Percentiles rank a stretch among this genome's conserved stretches.
Conservation (phyloP, 2,113 vertebrate genomes). For the Eidolon helvum region DNA sequence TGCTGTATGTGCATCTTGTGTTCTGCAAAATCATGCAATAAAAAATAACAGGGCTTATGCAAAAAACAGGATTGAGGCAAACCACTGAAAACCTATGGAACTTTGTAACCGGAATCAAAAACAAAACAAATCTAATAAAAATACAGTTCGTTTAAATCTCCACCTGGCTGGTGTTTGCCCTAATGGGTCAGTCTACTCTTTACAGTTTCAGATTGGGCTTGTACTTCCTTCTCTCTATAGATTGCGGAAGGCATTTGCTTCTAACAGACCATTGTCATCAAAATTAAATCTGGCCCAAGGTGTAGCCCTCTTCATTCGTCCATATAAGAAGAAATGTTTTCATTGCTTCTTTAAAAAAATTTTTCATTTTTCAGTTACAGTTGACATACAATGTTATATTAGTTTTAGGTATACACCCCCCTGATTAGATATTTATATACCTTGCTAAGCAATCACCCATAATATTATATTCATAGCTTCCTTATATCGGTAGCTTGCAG, state of each 20-base stretch:
- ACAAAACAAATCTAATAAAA: background rate
- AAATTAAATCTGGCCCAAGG: background rate
- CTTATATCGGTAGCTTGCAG: background rate
- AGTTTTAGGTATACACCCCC: background rate
- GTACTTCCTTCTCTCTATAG: background rate
- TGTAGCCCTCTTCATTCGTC: background rate
- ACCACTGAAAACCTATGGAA: background rate
- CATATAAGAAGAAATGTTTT: background rate
- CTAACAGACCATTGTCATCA: background rate
- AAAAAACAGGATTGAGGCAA: background rate
- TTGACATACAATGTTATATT: background rate
- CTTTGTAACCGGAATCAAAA: background rate
- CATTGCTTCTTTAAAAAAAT: background rate
- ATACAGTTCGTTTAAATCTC: background rate
- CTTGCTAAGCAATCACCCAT: background rate
- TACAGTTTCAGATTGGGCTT: background rate
- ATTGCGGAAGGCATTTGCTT: background rate
- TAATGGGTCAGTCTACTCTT: background rate
- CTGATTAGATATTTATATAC: background rate
- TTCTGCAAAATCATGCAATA: background rate
- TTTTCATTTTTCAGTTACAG: background rate
- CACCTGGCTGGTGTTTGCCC: background rate
- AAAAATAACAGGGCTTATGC: background rate
- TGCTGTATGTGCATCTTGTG: rapidly evolving
- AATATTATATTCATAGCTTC: background rate